Conservation (phyloP, 2,888 invertebrate genomes). For the Dynastes grantii region DNA sequence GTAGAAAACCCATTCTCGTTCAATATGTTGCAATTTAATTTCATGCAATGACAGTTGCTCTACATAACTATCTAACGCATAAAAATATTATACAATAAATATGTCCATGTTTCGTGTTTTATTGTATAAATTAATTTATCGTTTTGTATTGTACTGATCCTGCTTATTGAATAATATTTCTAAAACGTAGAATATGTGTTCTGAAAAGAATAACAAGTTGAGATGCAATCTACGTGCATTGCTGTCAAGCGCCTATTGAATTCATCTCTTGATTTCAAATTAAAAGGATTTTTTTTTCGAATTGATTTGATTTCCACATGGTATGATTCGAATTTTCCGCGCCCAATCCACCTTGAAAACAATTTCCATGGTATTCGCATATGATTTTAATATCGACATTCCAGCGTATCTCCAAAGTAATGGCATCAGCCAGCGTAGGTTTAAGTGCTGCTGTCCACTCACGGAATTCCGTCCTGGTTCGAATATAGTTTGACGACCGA, state of each 20-base stretch:
- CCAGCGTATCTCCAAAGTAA: constrained; percentile 47
- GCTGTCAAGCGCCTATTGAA: neutral
- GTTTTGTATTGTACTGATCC: too few species aligned
- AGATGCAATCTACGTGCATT: too few species aligned
- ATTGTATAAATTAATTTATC: too few species aligned
- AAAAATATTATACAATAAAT: neutral
- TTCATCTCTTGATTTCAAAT: neutral
- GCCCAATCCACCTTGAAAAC: constrained; percentile 21
- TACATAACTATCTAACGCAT: neutral
- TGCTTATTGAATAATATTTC: too few species aligned
- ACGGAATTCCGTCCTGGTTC: constrained; percentile 55
- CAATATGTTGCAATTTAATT: constrained; percentile 1
- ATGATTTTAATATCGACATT: constrained; percentile 53
- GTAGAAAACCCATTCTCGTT: neutral
- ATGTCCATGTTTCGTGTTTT: too few species aligned
- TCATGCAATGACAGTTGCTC: neutral
- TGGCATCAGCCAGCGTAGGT: constrained; percentile 4
- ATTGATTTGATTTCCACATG: neutral
- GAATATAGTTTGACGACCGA: constrained; percentile 58
- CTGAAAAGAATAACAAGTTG: too few species aligned
- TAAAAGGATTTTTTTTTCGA: constrained; percentile 12
- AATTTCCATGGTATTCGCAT: constrained; percentile 41
- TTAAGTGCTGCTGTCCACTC: constrained; percentile 32
- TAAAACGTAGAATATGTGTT: too few species aligned
- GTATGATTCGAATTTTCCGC: constrained; percentile 1